Evolutionary conservation across 2,113 vertebrate species (phyloP), one percentile per base, ranked within the genome.

Genomic region (Nibea coibor): DNA sequence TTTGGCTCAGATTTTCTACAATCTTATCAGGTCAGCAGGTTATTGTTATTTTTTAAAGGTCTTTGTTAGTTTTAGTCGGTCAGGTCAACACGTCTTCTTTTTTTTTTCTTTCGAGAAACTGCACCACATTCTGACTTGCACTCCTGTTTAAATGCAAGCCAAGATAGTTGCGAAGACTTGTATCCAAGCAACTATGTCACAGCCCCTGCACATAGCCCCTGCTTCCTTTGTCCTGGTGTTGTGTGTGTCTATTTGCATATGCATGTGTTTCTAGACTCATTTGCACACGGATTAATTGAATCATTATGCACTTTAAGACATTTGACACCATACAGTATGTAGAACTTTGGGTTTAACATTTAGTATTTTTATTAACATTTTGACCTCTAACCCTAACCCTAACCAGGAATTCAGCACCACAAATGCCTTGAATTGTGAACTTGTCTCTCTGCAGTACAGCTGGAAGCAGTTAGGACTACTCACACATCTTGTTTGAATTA

Each of bases 181-280:
- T 82, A 71, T 67, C 84, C 48, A 56, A 57, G 80, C 75, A 82
- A 66, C 75, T 6, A 16, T 73, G 51, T 56, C 20, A 51, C 12
- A 8, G 61, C 54, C 59, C 63, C n/a, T 42, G 2, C 53, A 51
- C 35, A 53, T n/a, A 51, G 8, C 47, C 66, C n/a, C 28, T 61
- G 26, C 42, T 48, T 53, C 62, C 43, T 84, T 75, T 74, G 57
- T 57, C 28, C 15, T 24, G 1, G 1, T 56, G 69, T 68, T 35
- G 20, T 63, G 28, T 56, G 7, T 51, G 11, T 39, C 8, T 45
- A 5, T 48, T 31, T 65, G 57, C n/a, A 50, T 73, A 43, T 50
- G 28, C 51, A 43, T 63, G 35, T 26, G 39, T 58, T 74, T 72
- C 14, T 61, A 22, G 64, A 80, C 5, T 75, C n/a, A 10, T 14